Percentiles rank a stretch among this genome's conserved stretches.
Evolutionary conservation across 2,113 vertebrate genomes (phyloP).

Genomic region (Hipposideros armiger): DNA sequence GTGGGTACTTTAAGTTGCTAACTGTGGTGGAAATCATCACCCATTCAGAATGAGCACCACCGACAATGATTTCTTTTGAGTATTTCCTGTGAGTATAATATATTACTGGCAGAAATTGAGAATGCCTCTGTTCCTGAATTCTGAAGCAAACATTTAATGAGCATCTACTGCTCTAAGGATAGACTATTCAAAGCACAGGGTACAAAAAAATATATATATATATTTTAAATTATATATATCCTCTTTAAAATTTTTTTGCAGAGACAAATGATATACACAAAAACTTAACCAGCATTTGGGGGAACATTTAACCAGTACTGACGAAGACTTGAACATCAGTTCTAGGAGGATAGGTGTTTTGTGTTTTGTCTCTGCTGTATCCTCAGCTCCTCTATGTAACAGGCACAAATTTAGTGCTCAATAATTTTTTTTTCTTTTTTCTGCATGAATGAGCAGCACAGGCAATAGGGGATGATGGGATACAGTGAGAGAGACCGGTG

Average conservation of each 20-base stretch:
- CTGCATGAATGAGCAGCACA: background rate
- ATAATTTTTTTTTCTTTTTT: background rate
- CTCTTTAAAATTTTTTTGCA: background rate
- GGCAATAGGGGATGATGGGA: background rate
- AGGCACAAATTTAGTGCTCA: background rate
- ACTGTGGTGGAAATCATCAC: background rate
- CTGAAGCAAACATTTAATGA: constrained; percentile 49
- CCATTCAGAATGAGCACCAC: background rate
- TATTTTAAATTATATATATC: background rate
- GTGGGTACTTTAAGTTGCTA: background rate
- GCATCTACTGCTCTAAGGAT: background rate
- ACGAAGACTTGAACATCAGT: background rate
- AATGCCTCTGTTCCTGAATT: background rate
- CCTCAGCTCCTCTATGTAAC: background rate
- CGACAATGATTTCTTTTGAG: background rate
- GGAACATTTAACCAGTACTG: background rate
- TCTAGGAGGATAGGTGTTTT: background rate
- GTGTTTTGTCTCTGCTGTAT: background rate
- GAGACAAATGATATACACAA: background rate
- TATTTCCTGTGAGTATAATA: no score
- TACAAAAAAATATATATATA: background rate
- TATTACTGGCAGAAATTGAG: background rate
- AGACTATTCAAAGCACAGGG: background rate
- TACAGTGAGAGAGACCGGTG: background rate
- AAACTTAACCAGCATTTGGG: background rate